Percentiles rank a stretch among this genome's conserved stretches.
Conservation (phyloP, 2,888 invertebrate species). For the Carabus problematicus region DNA sequence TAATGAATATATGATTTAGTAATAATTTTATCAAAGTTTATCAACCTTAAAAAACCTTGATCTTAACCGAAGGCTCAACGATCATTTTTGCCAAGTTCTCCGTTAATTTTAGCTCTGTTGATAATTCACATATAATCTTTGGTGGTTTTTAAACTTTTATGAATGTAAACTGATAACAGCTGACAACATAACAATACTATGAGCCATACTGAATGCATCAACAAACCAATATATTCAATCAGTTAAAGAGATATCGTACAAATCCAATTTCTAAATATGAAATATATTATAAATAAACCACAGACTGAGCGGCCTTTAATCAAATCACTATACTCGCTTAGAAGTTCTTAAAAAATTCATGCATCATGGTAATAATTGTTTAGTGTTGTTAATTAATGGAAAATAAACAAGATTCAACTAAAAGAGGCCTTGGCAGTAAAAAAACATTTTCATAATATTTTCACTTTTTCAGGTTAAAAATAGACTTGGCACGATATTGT, state of each 20-base stretch:
- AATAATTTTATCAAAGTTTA: too few species aligned
- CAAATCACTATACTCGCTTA: too few species aligned
- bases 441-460: constrained; percentile 6
- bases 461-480: neutral
- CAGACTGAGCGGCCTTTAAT: neutral
- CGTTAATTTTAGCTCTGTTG: too few species aligned
- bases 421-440: neutral
- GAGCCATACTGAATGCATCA: neutral
- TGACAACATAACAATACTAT: too few species aligned
- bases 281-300: neutral
- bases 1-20: too few species aligned
- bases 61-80: too few species aligned
- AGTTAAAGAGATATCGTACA: neutral
- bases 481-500: neutral
- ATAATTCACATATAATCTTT: too few species aligned
- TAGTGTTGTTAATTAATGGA: neutral
- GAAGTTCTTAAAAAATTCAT: neutral
- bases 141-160: too few species aligned
- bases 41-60: too few species aligned
- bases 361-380: neutral
- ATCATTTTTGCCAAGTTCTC: too few species aligned
- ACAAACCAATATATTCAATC: neutral
- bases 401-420: neutral
- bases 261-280: neutral
- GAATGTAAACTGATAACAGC: too few species aligned